Base-by-base conservation (phyloP, 2,113 vertebrate genomes). In the Tiliqua scincoides region DNA sequence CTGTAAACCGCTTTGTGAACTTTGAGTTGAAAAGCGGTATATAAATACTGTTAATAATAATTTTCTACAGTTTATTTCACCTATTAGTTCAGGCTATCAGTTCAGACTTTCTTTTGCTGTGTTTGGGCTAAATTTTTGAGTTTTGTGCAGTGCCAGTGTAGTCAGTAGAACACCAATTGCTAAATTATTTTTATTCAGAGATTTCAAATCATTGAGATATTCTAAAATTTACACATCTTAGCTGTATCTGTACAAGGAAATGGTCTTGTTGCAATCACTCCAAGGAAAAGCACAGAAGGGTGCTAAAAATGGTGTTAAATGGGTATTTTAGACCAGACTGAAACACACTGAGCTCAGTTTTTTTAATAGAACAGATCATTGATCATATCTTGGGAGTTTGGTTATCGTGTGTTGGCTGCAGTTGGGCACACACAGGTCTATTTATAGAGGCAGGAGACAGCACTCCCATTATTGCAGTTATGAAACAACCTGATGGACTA, bases 351-450 rank as follows among this genome's bases (percentile, higher is more conserved):
- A 32, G 30, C 68, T 15, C 78, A 85, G 37, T 25, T 82, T 79
- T 82, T 79, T 77, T 83, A 30, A 57, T 82, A 43, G 21, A 88
- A 68, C 27, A 83, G 87, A 87, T 85, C 80, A 83, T 4, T 85
- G 75, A 67, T 91, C 84, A 78, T 15, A 92, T 73, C 72, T 84
- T 86, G 91, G 79, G 84, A 89, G 87, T 67, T 87, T 84, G 84
- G 52, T 37, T 68, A 79, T 83, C 57, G 82, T 76, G 85, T 91
- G 80, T 32, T 86, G 18, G 17, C 88, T 67, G 9, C 9, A 23
- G 11, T 61, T 15, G 27, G 40, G 37, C 68, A 62, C 82, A 75
- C 20, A 92, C 40, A 87, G 15, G 59, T 93, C 80, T 92, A 78
- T 89, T 90, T 88, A 72, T 92, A 40, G 67, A 83, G 82, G 32